phyloP scores from a whole-genome alignment of 1,140 invertebrate species.

The Antheraea pernyi region DNA sequence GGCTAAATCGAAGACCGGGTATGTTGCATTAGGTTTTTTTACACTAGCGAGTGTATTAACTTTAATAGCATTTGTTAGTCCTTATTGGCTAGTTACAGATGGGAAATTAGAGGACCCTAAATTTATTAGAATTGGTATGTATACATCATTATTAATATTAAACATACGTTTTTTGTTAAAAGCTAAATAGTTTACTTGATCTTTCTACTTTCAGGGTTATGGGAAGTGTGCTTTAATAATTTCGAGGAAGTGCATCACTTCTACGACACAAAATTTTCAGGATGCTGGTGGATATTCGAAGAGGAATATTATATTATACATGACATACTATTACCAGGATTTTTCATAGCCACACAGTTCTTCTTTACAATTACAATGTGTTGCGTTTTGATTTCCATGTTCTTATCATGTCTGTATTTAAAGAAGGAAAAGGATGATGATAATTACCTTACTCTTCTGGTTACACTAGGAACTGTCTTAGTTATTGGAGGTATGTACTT shows the following conservation, averaged over 20 bases:
- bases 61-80: constrained; percentile 93
- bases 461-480: constrained; percentile 86
- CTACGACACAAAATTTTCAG: constrained; percentile 87
- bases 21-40: constrained; percentile 84
- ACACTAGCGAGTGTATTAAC: constrained; percentile 86
- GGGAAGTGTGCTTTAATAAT: constrained; percentile 94
- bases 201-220: constrained; percentile 86
- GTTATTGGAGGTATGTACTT: constrained; percentile 78
- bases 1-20: constrained; percentile 82
- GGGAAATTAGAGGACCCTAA: constrained; percentile 88
- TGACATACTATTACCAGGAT: constrained; percentile 90
- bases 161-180: too few relatives aligned
- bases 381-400: constrained; percentile 85
- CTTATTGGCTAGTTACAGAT: constrained; percentile 95
- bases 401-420: constrained; percentile 86
- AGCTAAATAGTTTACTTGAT: not conserved
- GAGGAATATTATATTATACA: constrained; percentile 95
- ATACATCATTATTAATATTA: too few relatives aligned
- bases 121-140: constrained; percentile 88
- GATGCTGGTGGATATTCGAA: constrained; percentile 96
- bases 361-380: constrained; percentile 94
- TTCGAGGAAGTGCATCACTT: constrained; percentile 90
- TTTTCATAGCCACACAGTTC: constrained; percentile 95
- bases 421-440: constrained; percentile 89
- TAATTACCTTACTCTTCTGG: constrained; percentile 86